phyloP scores from a whole-genome alignment of 2,113 vertebrate genomes.

The Epinephelus cyanopodus region DNA sequence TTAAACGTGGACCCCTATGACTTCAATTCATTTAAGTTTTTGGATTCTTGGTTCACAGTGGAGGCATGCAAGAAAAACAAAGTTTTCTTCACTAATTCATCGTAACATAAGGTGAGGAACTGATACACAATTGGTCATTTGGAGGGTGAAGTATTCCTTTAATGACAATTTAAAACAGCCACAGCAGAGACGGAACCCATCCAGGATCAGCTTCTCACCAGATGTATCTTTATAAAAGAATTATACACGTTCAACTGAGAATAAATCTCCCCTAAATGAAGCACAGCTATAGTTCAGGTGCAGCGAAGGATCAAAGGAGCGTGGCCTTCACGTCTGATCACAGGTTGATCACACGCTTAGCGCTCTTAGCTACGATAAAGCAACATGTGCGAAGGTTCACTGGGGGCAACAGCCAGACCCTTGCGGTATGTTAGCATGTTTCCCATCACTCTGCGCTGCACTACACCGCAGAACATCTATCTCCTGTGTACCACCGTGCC shows the following conservation, averaged over 20 bases:
- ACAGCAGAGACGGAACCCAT: background rate
- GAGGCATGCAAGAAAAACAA: no score
- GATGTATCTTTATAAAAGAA: background rate
- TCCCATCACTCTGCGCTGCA: constrained; percentile 56
- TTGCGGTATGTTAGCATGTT: constrained; percentile 38
- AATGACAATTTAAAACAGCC: background rate
- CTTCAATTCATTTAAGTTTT: no score
- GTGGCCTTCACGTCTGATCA: constrained; percentile 32
- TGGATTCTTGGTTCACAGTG: no score
- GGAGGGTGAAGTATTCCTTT: no score
- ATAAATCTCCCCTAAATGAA: constrained; percentile 18
- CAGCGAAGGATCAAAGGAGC: constrained; percentile 39
- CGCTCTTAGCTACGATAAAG: constrained; percentile 19
- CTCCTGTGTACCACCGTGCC: constrained; percentile 49
- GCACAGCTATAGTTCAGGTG: constrained; percentile 17
- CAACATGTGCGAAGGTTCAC: constrained; percentile 36
- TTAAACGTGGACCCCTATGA: no score
- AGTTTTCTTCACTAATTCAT: no score
- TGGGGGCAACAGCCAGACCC: constrained; percentile 34
- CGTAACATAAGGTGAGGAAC: no score
- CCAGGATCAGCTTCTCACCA: constrained; percentile 12
- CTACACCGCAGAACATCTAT: constrained; percentile 55
- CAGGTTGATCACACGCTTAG: constrained; percentile 29
- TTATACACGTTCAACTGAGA: background rate
- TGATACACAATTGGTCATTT: no score